phyloP scores from a whole-genome alignment of 1,140 invertebrate species.

The Oryctes rhinoceros region DNA sequence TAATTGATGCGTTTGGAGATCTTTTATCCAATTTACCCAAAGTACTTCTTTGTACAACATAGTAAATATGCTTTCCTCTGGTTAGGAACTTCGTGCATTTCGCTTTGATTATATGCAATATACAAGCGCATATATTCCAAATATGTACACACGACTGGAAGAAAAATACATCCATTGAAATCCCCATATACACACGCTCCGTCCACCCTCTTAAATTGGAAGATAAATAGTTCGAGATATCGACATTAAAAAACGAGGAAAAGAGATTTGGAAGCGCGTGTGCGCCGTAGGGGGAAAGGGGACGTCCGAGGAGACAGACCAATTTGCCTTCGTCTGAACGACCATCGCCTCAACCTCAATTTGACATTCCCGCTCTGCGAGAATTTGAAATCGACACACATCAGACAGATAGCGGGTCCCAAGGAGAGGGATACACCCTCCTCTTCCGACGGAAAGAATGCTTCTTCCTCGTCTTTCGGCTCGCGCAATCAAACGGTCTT shows the following conservation, averaged over 20 bases:
- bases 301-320: constrained; percentile 8
- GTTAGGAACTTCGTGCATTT: no score
- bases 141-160: not conserved
- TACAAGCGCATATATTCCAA: not conserved
- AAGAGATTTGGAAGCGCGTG: not conserved
- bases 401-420: constrained; percentile 21
- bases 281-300: not conserved
- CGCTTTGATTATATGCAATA: no score
- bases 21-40: no score
- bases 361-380: constrained; percentile 13
- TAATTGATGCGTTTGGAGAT: no score
- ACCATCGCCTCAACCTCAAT: constrained; percentile 10
- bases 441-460: constrained; percentile 14
- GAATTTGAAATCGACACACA: constrained; percentile 36
- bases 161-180: not conserved
- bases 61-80: no score
- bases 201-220: constrained; percentile 21
- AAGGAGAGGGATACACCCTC: not conserved
- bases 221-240: constrained; percentile 28
- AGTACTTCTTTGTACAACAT: no score
- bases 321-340: constrained; percentile 27
- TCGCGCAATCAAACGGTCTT: not conserved
- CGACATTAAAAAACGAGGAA: constrained; percentile 25
- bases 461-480: not conserved
- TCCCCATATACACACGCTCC: not conserved